These are phyloP conservation scores for Synergus gifuensis DNA, from an alignment of 2,888 invertebrate genomes.

Conservation along the genomic window DNA sequence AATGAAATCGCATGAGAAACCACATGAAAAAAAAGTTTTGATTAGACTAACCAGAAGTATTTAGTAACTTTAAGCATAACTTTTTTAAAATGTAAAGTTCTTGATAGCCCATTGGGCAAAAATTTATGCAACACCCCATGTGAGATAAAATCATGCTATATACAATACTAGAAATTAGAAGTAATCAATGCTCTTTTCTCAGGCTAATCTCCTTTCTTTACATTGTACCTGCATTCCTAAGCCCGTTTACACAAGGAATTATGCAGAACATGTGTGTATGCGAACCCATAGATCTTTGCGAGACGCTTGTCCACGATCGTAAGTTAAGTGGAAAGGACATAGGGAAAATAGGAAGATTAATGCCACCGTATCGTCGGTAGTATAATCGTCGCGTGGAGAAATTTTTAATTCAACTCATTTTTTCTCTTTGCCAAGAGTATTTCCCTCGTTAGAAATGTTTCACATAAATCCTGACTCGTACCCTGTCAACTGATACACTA, in stretches of 20 bases:
- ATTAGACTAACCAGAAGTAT: too few species aligned
- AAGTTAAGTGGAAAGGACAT: constrained; percentile 1
- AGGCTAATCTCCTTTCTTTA: constrained; percentile 1
- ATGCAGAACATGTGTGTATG: background rate
- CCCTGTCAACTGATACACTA: background rate
- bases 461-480: constrained; percentile 21
- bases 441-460: constrained; percentile 21
- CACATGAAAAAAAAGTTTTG: too few species aligned
- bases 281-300: background rate
- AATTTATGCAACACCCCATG: background rate
- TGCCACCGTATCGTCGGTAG: background rate
- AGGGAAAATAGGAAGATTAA: background rate
- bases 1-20: too few species aligned
- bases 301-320: background rate
- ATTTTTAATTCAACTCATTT: constrained; percentile 1
- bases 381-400: background rate
- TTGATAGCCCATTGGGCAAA: background rate
- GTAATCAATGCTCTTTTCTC: constrained; percentile 16
- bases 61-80: too few species aligned
- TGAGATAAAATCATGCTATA: constrained; percentile 8
- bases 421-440: background rate
- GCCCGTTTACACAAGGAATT: background rate
- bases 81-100: background rate
- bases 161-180: constrained; percentile 9
- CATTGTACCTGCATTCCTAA: constrained; percentile 1